Percentiles rank a stretch among this genome's conserved stretches.
phyloP scores from a whole-genome alignment of 1,140 invertebrate genomes.

The Drosophila kohkoa region DNA sequence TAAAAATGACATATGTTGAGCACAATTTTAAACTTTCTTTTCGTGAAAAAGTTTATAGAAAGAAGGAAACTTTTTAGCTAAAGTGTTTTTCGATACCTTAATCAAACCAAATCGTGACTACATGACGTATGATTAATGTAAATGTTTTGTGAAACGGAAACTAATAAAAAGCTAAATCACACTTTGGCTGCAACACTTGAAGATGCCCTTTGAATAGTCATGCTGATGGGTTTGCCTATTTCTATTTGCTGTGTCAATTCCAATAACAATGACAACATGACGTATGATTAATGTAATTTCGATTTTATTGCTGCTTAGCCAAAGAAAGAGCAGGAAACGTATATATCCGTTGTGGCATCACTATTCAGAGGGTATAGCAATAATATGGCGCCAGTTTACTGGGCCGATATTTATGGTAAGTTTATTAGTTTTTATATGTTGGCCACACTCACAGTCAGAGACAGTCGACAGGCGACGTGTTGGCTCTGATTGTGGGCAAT shows the following conservation, averaged over 20 bases:
- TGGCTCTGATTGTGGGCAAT: constrained; percentile 52
- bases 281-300: constrained; percentile 21
- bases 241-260: neutral
- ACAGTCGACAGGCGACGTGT: constrained; percentile 20
- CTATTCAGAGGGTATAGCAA: constrained; percentile 31
- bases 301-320: neutral
- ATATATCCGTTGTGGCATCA: constrained; percentile 3
- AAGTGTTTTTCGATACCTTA: neutral
- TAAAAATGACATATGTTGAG: too few species aligned
- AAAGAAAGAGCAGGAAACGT: constrained; percentile 4
- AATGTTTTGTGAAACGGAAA: neutral
- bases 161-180: neutral
- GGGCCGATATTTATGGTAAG: constrained; percentile 64
- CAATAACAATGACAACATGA: constrained; percentile 3
- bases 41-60: neutral
- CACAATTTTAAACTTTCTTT: too few species aligned
- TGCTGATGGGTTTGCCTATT: neutral
- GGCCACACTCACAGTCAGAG: constrained; percentile 22
- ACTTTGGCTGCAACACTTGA: neutral
- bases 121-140: constrained; percentile 5
- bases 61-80: neutral
- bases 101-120: neutral
- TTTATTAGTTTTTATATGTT: constrained; percentile 71
- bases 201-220: constrained; percentile 11
- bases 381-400: constrained; percentile 46